Conservation (phyloP, 1,140 invertebrate species). For the Zaprionus ornatus region DNA sequence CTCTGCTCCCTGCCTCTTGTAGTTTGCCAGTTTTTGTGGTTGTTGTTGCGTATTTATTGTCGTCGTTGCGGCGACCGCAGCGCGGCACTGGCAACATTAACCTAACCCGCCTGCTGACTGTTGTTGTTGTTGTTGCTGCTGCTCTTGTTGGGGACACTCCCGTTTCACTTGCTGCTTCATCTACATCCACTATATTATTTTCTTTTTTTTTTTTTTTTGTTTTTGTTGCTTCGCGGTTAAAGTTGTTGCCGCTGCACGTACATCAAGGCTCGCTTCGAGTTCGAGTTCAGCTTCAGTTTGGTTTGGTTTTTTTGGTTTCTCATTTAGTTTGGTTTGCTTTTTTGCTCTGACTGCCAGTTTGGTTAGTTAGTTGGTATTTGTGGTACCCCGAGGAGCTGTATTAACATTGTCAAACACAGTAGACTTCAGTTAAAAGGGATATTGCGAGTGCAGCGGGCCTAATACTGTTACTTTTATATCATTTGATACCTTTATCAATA, state of each 20-base stretch:
- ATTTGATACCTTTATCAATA: neutral
- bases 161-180: constrained; percentile 21
- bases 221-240: constrained; percentile 61
- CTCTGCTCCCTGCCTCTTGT: neutral
- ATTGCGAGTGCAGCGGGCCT: too few species aligned
- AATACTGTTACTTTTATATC: neutral
- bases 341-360: constrained; percentile 22
- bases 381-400: constrained; percentile 53
- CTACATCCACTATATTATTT: too few species aligned
- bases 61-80: constrained; percentile 51
- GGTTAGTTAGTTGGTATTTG: constrained; percentile 62
- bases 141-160: constrained; percentile 40
- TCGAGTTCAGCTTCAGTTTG: constrained; percentile 13
- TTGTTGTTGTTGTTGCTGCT: constrained; percentile 39
- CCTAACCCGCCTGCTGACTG: constrained; percentile 47
- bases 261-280: neutral
- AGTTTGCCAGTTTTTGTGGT: constrained; percentile 14
- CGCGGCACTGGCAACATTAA: constrained; percentile 51
- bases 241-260: constrained; percentile 57
- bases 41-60: constrained; percentile 73
- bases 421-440: too few species aligned
- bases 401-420: constrained; percentile 16
- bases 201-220: constrained; percentile 14
- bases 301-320: constrained; percentile 36
- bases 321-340: constrained; percentile 51